These are phyloP conservation scores for Pangasius krempfi DNA, from an alignment of 2,797 vertebrate species.

Conservation along the genomic window DNA sequence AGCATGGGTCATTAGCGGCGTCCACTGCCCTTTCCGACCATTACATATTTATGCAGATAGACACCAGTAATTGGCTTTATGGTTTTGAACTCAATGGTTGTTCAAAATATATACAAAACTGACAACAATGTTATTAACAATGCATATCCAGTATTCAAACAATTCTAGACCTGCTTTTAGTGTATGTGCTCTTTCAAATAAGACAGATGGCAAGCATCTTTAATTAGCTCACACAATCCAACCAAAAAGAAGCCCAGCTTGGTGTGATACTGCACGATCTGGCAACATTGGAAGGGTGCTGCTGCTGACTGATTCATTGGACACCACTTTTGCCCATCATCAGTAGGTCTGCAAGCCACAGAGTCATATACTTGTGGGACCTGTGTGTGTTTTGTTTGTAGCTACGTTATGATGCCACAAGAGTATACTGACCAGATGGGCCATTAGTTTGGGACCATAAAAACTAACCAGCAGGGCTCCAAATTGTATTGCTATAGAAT, in stretches of 20 bases:
- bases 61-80: background rate
- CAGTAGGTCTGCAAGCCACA: background rate
- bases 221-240: background rate
- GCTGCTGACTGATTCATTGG: background rate
- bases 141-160: background rate
- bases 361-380: background rate
- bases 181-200: background rate
- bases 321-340: background rate
- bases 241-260: background rate
- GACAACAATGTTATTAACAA: background rate
- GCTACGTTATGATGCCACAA: background rate
- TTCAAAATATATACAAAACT: background rate
- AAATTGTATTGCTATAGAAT: background rate
- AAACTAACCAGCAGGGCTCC: background rate
- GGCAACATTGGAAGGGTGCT: background rate
- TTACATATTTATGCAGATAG: slow-evolving; percentile 10
- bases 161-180: background rate
- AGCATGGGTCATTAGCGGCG: background rate
- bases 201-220: background rate
- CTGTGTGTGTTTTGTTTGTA: background rate
- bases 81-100: too few species aligned
- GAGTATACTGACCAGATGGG: background rate
- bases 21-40: background rate
- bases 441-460: background rate
- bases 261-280: background rate